phyloP scores from a whole-genome alignment of 2,888 invertebrate genomes.

The Tholera decimalis region DNA sequence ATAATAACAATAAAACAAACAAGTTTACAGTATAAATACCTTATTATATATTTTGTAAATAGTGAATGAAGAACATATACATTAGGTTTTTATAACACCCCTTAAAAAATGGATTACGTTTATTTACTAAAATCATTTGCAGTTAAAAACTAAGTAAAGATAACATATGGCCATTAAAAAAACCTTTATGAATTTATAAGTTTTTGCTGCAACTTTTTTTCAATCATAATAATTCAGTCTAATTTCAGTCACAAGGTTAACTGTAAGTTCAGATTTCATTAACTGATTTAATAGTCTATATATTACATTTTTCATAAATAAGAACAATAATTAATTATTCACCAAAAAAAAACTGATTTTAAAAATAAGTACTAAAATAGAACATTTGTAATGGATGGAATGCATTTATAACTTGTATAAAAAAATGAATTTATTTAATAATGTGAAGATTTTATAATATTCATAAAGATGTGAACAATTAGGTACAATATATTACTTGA shows the following conservation, averaged over 20 bases:
- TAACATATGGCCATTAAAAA: constrained; percentile 29
- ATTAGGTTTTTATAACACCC: constrained; percentile 42
- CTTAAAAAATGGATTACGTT: constrained; percentile 42
- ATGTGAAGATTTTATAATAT: constrained; percentile 1
- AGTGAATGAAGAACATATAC: constrained; percentile 50
- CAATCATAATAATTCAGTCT: constrained; percentile 63
- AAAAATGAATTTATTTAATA: constrained; percentile 8
- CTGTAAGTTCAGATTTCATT: constrained; percentile 22
- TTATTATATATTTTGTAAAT: constrained; percentile 56
- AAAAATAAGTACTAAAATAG: constrained; percentile 18
- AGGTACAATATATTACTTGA: constrained; percentile 6
- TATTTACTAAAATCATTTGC: constrained; percentile 42
- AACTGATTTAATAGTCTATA: constrained; percentile 2
- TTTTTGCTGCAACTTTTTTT: constrained; percentile 33
- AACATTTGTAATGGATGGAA: constrained; percentile 54
- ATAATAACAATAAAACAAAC: constrained; percentile 10
- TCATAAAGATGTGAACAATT: constrained; percentile 11
- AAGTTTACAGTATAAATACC: constrained; percentile 53
- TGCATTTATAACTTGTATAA: constrained; percentile 41
- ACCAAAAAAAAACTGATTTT: not conserved
- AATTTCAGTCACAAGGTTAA: constrained; percentile 60
- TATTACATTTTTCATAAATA: not conserved
- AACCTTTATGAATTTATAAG: constrained; percentile 30
- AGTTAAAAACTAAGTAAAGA: constrained; percentile 35
- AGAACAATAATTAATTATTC: not conserved